phyloP scores from a whole-genome alignment of 2,797 vertebrate species.

The Botia almorhae region DNA sequence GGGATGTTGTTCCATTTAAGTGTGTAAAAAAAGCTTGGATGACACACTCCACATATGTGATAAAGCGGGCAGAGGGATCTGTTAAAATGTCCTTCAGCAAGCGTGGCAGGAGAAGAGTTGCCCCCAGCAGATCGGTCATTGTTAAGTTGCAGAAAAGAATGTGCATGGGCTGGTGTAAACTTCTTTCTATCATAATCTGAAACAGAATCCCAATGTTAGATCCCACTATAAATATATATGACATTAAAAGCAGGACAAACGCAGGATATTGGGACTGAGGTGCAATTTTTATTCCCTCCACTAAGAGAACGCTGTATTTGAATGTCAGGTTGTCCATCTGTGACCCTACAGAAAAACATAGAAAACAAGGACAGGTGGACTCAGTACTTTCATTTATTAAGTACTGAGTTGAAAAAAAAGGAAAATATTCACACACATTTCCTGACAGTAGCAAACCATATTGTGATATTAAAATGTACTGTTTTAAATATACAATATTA shows the following conservation, averaged over 20 bases:
- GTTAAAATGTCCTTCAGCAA: conserved; percentile 23
- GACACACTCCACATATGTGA: conserved; percentile 70
- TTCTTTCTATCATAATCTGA: conserved; percentile 46
- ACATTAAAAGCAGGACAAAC: conserved; percentile 40
- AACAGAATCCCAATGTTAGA: conserved; percentile 55
- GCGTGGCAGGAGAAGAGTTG: conserved; percentile 39
- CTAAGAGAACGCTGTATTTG: conserved; percentile 39
- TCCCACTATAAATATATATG: too few relatives aligned
- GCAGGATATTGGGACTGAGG: conserved; percentile 14
- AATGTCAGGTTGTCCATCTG: conserved; percentile 55
- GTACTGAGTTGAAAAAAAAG: neutral
- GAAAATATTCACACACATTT: neutral
- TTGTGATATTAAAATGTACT: neutral
- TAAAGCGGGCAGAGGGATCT: conserved; percentile 11
- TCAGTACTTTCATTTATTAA: neutral
- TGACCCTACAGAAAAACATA: neutral
- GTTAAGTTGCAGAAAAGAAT: conserved; percentile 35
- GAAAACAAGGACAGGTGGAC: neutral
- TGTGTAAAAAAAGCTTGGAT: conserved; percentile 76
- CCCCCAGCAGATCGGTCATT: too few relatives aligned
- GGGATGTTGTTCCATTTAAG: conserved; percentile 65
- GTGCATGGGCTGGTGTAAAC: conserved; percentile 37
- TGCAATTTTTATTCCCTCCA: conserved; percentile 43
- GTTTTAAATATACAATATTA: too few relatives aligned
- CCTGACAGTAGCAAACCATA: neutral